Evolutionary conservation across 1,140 invertebrate genomes (phyloP).

Genomic region (Ganaspis sp.): DNA sequence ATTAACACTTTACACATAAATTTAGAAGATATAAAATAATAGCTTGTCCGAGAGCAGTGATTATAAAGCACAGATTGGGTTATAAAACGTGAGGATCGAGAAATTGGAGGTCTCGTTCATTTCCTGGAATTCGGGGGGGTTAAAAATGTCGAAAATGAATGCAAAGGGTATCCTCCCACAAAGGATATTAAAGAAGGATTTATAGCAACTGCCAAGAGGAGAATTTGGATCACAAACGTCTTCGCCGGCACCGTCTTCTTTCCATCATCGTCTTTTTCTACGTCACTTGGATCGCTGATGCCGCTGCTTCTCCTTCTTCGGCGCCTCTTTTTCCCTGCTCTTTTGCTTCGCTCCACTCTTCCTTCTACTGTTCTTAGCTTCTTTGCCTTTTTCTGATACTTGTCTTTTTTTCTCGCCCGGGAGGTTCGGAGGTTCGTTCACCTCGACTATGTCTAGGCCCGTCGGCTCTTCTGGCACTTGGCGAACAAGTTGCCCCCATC

Average conservation of each 20-base stretch:
- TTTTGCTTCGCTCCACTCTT: constrained; percentile 43
- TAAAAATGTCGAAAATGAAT: constrained; percentile 4
- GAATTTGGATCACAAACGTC: constrained; percentile 47
- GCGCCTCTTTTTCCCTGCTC: constrained; percentile 47
- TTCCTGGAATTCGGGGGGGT: neutral
- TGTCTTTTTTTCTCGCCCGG: constrained; percentile 50
- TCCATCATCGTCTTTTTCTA: constrained; percentile 47
- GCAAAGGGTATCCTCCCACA: constrained; percentile 26
- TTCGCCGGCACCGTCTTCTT: constrained; percentile 54
- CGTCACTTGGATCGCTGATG: constrained; percentile 39
- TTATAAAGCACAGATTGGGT: no score
- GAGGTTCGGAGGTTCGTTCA: constrained; percentile 69
- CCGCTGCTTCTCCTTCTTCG: constrained; percentile 46
- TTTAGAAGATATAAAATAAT: neutral
- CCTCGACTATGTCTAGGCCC: constrained; percentile 59
- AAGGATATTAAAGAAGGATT: constrained; percentile 30
- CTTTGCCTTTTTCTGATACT: constrained; percentile 49
- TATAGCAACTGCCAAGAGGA: constrained; percentile 33
- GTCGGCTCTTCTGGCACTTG: constrained; percentile 32
- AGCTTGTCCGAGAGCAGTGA: neutral
- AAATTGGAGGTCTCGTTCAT: neutral
- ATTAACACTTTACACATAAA: no score
- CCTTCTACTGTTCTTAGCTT: constrained; percentile 45
- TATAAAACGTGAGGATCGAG: no score
- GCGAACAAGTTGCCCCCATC: constrained; percentile 49